phyloP scores from a whole-genome alignment of 2,888 invertebrate species.

The Xestia ashworthii region DNA sequence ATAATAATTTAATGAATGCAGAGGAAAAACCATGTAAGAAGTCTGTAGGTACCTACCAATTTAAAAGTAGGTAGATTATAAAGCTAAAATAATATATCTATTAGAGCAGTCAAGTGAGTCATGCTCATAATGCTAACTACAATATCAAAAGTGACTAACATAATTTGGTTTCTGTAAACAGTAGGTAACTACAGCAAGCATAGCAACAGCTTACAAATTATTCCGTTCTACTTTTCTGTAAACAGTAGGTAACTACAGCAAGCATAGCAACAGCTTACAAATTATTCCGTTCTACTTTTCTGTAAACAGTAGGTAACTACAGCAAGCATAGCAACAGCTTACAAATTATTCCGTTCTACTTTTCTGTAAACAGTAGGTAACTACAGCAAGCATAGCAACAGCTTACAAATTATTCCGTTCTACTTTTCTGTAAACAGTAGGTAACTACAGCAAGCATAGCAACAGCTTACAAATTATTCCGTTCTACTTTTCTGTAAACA shows the following conservation, averaged over 20 bases:
- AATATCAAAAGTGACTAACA: constrained; percentile 8
- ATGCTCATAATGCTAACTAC: neutral
- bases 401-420: neutral
- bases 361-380: neutral
- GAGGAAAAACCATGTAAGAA: neutral
- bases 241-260: neutral
- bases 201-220: constrained; percentile 9
- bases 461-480: constrained; percentile 7
- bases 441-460: neutral
- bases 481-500: neutral
- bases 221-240: constrained; percentile 20
- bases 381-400: constrained; percentile 6
- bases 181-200: neutral
- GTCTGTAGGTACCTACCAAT: neutral
- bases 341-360: constrained; percentile 4
- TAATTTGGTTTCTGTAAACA: neutral
- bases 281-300: constrained; percentile 11
- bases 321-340: constrained; percentile 3
- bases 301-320: neutral
- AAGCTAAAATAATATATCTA: too few relatives aligned
- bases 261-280: constrained; percentile 1
- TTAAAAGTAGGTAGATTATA: neutral
- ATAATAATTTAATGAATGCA: neutral
- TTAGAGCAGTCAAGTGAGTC: too few relatives aligned
- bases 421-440: neutral